phyloP scores from a whole-genome alignment of 2,797 vertebrate genomes.

The Enteromius radiatus region DNA sequence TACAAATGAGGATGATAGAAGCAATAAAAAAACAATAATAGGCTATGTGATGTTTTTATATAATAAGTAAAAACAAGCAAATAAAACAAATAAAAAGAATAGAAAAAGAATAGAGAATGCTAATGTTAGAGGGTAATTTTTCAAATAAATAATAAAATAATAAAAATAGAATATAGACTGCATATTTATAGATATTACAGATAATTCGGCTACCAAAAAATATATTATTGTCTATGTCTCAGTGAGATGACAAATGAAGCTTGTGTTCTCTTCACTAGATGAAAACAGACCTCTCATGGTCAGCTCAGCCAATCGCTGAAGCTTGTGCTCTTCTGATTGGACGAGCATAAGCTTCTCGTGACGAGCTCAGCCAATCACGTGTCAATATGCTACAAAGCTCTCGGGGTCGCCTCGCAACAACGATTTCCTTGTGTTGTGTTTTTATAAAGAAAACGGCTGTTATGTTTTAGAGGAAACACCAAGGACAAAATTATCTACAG shows the following conservation, averaged over 20 bases:
- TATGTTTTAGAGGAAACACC: background rate
- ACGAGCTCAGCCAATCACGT: slow-evolving; percentile 24
- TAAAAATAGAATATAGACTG: background rate
- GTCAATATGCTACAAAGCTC: background rate
- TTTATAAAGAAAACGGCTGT: background rate
- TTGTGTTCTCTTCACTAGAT: background rate
- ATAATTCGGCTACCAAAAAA: background rate
- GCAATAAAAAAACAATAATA: too few relatives aligned
- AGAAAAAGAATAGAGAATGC: too few relatives aligned
- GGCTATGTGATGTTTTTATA: too few relatives aligned
- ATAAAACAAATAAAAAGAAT: too few relatives aligned
- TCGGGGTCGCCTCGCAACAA: slow-evolving; percentile 2
- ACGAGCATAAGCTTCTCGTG: background rate
- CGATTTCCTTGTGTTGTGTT: slow-evolving; percentile 22
- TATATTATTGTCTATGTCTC: background rate
- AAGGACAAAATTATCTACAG: accelerated
- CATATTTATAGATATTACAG: background rate
- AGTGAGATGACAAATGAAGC: background rate
- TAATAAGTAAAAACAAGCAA: too few relatives aligned
- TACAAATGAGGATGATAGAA: too few relatives aligned
- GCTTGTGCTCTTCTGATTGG: slow-evolving; percentile 16
- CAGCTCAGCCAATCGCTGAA: background rate
- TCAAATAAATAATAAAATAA: too few relatives aligned
- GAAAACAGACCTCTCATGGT: slow-evolving; percentile 1
- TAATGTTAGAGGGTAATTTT: too few relatives aligned